phyloP scores from a whole-genome alignment of 2,113 vertebrate species.

The Puffinus mauretanicus region DNA sequence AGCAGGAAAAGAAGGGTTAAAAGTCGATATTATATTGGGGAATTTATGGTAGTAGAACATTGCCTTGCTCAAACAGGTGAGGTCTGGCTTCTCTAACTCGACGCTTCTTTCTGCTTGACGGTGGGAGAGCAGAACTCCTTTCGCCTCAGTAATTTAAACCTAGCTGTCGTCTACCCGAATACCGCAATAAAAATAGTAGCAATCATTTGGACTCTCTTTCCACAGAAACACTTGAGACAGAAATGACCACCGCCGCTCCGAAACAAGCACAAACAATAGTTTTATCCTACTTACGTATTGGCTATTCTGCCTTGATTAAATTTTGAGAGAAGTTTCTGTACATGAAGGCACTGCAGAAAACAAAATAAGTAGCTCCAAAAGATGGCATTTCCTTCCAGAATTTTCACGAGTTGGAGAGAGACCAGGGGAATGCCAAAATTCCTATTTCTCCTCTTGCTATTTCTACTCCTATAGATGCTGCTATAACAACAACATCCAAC shows the following conservation, averaged over 20 bases:
- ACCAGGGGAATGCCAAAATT: not conserved
- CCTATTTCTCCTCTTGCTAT: not conserved
- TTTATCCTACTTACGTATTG: not conserved
- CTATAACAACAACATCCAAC: not conserved
- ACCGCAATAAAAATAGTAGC: rapidly evolving
- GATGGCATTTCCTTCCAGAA: not conserved
- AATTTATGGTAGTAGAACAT: not conserved
- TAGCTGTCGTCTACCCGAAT: not conserved
- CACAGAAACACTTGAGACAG: not conserved
- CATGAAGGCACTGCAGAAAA: not conserved
- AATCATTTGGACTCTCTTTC: not conserved
- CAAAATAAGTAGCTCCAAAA: not conserved
- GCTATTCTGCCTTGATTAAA: not conserved
- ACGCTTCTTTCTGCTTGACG: not conserved
- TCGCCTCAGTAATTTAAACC: not conserved
- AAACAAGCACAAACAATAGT: not conserved
- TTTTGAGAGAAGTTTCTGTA: not conserved
- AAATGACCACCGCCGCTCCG: not conserved
- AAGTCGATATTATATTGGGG: not conserved
- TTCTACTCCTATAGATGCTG: not conserved
- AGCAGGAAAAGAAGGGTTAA: not conserved
- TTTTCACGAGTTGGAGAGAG: not conserved
- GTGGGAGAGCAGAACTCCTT: not conserved
- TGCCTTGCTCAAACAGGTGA: not conserved
- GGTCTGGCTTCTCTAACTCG: not conserved